Percentiles rank a stretch among this genome's conserved stretches.
Evolutionary conservation across 2,888 invertebrate species (phyloP).

Genomic region (Tridacna gigas): DNA sequence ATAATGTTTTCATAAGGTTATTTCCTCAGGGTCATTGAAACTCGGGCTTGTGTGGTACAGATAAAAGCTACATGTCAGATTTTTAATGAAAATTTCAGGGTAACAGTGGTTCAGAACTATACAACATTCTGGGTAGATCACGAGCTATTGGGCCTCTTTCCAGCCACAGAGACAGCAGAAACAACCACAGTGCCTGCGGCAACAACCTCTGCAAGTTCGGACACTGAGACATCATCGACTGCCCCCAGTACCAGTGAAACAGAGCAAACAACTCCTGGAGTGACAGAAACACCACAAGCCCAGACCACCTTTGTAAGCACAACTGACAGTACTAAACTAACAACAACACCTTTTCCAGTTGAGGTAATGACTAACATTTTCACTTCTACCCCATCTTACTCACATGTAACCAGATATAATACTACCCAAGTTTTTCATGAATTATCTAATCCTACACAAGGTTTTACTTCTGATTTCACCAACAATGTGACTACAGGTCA

Average conservation of each 20-base stretch:
- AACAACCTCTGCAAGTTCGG: not conserved
- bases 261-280: not conserved
- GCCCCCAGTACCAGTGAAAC: not conserved
- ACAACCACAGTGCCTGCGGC: slow-evolving; percentile 11
- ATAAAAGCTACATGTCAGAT: too few species aligned
- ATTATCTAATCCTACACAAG: too few species aligned
- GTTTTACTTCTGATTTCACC: too few species aligned
- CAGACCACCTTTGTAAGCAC: slow-evolving; percentile 50
- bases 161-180: not conserved
- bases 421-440: not conserved
- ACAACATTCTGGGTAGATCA: slow-evolving; percentile 52
- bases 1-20: too few species aligned
- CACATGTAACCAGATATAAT: slow-evolving; percentile 14
- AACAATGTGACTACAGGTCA: too few species aligned
- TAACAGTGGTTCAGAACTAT: slow-evolving; percentile 60
- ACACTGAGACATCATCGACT: not conserved
- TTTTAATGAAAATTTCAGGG: slow-evolving; percentile 36
- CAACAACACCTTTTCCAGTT: slow-evolving; percentile 13
- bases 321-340: slow-evolving; percentile 13
- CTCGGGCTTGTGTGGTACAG: too few species aligned
- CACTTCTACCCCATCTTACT: slow-evolving; percentile 1
- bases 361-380: slow-evolving; percentile 25
- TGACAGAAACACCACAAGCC: slow-evolving; percentile 29
- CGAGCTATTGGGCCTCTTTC: slow-evolving; percentile 2
- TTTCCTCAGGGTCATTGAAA: too few species aligned